Evolutionary conservation across 2,888 invertebrate species (phyloP).

Genomic region (Mylabris sibirica): DNA sequence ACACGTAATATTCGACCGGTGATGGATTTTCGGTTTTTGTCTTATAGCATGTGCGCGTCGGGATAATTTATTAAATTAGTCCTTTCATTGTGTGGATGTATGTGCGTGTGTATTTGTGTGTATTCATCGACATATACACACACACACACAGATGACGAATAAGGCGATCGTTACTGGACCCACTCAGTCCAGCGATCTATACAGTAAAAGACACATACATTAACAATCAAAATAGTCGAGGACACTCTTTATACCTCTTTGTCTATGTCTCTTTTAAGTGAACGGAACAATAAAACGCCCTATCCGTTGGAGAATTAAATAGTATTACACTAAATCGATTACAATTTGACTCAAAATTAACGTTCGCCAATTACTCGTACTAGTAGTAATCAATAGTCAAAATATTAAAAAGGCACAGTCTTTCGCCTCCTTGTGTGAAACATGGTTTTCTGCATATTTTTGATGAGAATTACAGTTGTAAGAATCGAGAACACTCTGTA

Average conservation of each 20-base stretch:
- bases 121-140: neutral
- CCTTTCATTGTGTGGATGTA: constrained; percentile 38
- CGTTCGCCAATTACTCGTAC: too few relatives aligned
- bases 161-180: constrained; percentile 4
- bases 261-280: neutral
- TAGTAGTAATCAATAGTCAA: too few relatives aligned
- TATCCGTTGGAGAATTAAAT: neutral
- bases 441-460: too few relatives aligned
- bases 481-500: too few relatives aligned
- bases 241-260: neutral
- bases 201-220: neutral
- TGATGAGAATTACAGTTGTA: too few relatives aligned
- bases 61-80: constrained; percentile 51
- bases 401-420: too few relatives aligned
- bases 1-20: constrained; percentile 41
- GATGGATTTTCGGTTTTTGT: constrained; percentile 53
- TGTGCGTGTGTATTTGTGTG: neutral
- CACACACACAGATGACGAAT: neutral
- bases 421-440: too few relatives aligned
- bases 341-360: too few relatives aligned
- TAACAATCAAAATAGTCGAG: neutral
- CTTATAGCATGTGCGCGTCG: constrained; percentile 40
- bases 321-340: too few relatives aligned
- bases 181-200: neutral
- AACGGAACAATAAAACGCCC: neutral